Evolutionary conservation across 1,140 invertebrate species (phyloP).

Genomic region (Drosophila pruinosa): DNA sequence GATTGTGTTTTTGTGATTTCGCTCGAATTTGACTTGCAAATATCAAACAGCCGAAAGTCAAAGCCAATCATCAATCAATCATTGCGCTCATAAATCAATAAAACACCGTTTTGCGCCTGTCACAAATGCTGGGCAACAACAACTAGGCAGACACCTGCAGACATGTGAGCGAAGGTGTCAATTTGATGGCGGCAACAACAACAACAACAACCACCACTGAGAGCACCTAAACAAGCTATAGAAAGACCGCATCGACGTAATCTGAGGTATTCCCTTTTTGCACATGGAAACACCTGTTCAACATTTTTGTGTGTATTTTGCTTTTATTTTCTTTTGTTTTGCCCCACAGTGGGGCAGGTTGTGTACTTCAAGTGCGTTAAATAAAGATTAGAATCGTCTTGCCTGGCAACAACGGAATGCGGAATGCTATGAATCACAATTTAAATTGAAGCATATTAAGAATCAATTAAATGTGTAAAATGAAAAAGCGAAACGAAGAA

Average conservation of each 20-base stretch:
- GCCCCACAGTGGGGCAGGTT: constrained; percentile 69
- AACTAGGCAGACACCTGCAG: constrained; percentile 5
- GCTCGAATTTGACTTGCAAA: constrained; percentile 66
- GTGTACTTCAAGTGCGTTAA: constrained; percentile 42
- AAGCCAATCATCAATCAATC: constrained; percentile 65
- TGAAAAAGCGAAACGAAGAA: background rate
- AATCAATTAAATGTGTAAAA: constrained; percentile 23
- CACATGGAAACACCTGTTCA: constrained; percentile 75
- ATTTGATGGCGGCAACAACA: constrained; percentile 12
- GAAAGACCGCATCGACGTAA: constrained; percentile 40
- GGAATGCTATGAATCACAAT: background rate
- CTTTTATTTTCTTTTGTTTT: background rate
- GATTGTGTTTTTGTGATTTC: constrained; percentile 9
- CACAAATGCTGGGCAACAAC: constrained; percentile 46
- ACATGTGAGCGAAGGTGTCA: constrained; percentile 49
- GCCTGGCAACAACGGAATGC: constrained; percentile 55
- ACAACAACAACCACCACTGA: constrained; percentile 1
- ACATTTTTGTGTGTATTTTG: constrained; percentile 25
- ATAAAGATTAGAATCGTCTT: constrained; percentile 52
- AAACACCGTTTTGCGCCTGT: constrained; percentile 59
- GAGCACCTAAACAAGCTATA: background rate
- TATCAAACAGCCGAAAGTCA: constrained; percentile 62
- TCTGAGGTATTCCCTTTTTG: constrained; percentile 65
- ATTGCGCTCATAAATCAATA: constrained; percentile 68
- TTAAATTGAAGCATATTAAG: constrained; percentile 17